Conservation (phyloP, 1,140 invertebrate species). For the Drosophila pachea region DNA sequence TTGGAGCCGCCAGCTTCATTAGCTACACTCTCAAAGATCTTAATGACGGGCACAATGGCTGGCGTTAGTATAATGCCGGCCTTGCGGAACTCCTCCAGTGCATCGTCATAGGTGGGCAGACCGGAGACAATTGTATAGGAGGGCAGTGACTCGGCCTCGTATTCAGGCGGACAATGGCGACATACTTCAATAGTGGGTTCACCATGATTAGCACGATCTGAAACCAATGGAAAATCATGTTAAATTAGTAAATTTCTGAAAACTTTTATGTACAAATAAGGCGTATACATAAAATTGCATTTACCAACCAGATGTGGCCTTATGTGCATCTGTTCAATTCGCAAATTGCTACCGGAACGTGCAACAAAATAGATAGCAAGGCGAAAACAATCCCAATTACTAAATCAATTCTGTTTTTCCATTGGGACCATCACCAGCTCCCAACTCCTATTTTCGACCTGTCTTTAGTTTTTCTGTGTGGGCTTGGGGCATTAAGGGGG, state of each 20-base stretch:
- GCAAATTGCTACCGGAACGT: slow-evolving; percentile 13
- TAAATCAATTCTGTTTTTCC: slow-evolving; percentile 60
- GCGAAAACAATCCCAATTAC: slow-evolving; percentile 57
- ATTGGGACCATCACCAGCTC: slow-evolving; percentile 32
- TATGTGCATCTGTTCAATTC: neutral
- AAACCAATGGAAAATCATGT: slow-evolving; percentile 8
- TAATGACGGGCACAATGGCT: slow-evolving; percentile 68
- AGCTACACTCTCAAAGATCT: slow-evolving; percentile 67
- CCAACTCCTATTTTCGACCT: neutral
- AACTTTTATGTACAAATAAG: too few relatives aligned
- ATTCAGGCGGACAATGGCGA: slow-evolving; percentile 72
- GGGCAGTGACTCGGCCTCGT: slow-evolving; percentile 81
- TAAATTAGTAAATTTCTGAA: neutral
- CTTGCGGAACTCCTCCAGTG: slow-evolving; percentile 80
- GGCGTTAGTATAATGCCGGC: slow-evolving; percentile 73
- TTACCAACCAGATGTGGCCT: neutral
- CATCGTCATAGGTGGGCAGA: slow-evolving; percentile 83
- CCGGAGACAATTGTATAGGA: slow-evolving; percentile 83
- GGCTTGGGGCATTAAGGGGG: neutral
- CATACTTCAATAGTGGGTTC: slow-evolving; percentile 72
- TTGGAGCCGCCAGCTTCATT: slow-evolving; percentile 36
- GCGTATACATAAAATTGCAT: neutral
- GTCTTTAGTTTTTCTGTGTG: slow-evolving; percentile 37
- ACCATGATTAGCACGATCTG: slow-evolving; percentile 74
- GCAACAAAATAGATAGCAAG: slow-evolving; percentile 2